Evolutionary conservation across 2,797 vertebrate genomes (phyloP).

Genomic region (Danio tinwini): DNA sequence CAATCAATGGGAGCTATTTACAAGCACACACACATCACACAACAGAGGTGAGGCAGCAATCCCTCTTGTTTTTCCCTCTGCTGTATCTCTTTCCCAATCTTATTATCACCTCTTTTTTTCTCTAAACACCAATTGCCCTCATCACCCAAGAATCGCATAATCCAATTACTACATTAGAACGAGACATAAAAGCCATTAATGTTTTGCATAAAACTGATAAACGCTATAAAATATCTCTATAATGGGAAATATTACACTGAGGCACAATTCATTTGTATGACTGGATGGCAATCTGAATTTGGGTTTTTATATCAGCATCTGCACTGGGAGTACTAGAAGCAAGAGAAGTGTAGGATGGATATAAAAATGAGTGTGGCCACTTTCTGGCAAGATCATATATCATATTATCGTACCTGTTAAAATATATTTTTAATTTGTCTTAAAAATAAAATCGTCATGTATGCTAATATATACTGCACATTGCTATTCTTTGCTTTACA

Average conservation of each 20-base stretch:
- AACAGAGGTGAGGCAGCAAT: conserved; percentile 1
- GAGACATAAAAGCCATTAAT: conserved; percentile 67
- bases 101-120: conserved; percentile 59
- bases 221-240: conserved; percentile 62
- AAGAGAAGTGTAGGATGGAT: not conserved
- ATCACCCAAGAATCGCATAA: conserved; percentile 66
- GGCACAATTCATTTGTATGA: conserved; percentile 52
- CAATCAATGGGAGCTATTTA: conserved; percentile 10
- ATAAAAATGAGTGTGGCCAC: not conserved
- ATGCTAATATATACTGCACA: not conserved
- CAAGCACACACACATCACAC: conserved; percentile 25
- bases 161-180: conserved; percentile 55
- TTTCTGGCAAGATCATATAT: not conserved
- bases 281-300: conserved; percentile 28
- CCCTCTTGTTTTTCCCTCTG: conserved; percentile 4
- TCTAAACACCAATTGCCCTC: conserved; percentile 51
- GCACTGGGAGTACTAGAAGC: not conserved
- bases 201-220: conserved; percentile 65
- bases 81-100: conserved; percentile 58
- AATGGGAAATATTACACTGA: conserved; percentile 60
- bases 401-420: not conserved
- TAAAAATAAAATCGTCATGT: not conserved
- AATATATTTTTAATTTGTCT: not conserved
- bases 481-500: too few relatives aligned
- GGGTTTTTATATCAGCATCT: conserved; percentile 1